Conservation (phyloP, 2,888 invertebrate species). For the Sycophila texana region DNA sequence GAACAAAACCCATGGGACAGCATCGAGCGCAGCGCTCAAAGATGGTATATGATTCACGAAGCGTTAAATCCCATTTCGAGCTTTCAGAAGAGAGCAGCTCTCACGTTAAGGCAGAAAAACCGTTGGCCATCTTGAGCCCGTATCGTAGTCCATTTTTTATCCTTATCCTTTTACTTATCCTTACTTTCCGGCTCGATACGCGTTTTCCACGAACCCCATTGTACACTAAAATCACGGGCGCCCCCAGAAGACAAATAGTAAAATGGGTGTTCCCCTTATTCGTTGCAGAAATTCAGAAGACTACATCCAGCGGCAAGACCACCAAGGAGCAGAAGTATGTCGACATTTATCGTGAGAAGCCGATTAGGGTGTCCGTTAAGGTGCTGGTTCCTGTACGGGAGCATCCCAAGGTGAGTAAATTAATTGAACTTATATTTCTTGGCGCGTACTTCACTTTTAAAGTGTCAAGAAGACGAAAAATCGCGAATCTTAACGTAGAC, state of each 20-base stretch:
- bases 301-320: conserved; percentile 83
- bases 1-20: conserved; percentile 6
- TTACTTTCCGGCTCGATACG: conserved; percentile 30
- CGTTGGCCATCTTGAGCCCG: conserved; percentile 39
- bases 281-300: conserved; percentile 84
- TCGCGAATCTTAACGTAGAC: too few relatives aligned
- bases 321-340: conserved; percentile 83
- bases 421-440: not conserved
- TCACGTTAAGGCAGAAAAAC: conserved; percentile 27
- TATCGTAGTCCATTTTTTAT: conserved; percentile 45
- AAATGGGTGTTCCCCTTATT: conserved; percentile 52
- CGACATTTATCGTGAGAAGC: conserved; percentile 86
- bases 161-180: conserved; percentile 23
- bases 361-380: conserved; percentile 84
- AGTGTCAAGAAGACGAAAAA: too few relatives aligned
- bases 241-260: conserved; percentile 5
- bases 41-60: conserved; percentile 42
- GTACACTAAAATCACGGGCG: not conserved
- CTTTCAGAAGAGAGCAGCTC: conserved; percentile 13
- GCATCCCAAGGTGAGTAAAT: conserved; percentile 81
- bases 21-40: not conserved
- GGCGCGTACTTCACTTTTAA: not conserved
- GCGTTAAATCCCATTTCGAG: conserved; percentile 50
- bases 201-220: conserved; percentile 1
- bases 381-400: conserved; percentile 85